Percentiles rank a stretch among this genome's conserved stretches.
phyloP scores from a whole-genome alignment of 1,140 invertebrate genomes.

The Zaprionus gabonicus region DNA sequence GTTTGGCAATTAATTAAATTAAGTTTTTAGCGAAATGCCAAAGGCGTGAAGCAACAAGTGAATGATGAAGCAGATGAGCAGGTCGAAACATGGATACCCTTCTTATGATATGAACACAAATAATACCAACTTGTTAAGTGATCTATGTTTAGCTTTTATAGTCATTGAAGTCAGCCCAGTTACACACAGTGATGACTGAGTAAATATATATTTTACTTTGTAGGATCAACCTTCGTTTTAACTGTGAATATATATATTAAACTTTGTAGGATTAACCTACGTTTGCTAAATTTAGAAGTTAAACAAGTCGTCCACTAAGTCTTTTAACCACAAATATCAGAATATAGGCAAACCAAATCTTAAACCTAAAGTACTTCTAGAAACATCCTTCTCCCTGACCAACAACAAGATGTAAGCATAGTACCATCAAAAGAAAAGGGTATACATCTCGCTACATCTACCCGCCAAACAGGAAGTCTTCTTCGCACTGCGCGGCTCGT shows the following conservation, averaged over 20 bases:
- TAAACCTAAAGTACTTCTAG: not conserved
- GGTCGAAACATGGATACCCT: conserved; percentile 18
- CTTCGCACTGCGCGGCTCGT: conserved; percentile 39
- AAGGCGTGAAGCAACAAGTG: conserved; percentile 72
- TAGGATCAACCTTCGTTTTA: too few species aligned
- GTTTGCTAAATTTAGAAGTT: not conserved
- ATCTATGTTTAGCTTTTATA: too few species aligned
- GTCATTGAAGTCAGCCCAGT: too few species aligned
- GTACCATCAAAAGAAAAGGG: not conserved
- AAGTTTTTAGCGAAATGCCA: conserved; percentile 80
- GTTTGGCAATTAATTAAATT: conserved; percentile 83
- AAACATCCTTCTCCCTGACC: not conserved
- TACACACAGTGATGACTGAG: too few species aligned
- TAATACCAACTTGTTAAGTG: too few species aligned
- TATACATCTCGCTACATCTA: not conserved
- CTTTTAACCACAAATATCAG: too few species aligned
- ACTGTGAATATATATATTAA: too few species aligned
- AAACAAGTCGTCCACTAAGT: too few species aligned
- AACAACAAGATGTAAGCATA: not conserved
- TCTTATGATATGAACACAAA: too few species aligned
- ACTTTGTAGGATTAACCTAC: not conserved
- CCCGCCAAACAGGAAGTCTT: conserved; percentile 63
- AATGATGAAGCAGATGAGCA: not conserved
- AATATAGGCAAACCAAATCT: too few species aligned
- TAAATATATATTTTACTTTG: too few species aligned